Conservation (phyloP, 2,113 vertebrate genomes). For the Rhipidura dahli region DNA sequence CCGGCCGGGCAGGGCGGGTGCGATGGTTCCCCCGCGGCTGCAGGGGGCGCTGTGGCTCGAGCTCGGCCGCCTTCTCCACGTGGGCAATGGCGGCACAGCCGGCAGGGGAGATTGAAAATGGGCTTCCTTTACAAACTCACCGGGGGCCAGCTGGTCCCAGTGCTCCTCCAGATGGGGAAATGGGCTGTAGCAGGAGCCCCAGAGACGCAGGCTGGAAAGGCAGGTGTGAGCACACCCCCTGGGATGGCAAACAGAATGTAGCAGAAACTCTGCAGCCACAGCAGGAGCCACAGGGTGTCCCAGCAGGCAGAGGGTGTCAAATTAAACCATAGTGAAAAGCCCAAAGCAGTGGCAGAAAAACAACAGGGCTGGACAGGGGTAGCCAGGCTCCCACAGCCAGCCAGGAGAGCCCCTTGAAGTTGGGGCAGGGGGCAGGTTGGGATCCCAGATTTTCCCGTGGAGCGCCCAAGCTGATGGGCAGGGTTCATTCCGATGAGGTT, state of each 20-base stretch:
- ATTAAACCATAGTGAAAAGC: neutral
- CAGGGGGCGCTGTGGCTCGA: neutral
- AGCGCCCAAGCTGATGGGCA: neutral
- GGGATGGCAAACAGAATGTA: neutral
- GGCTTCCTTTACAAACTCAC: neutral
- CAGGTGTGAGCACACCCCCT: fast-evolving
- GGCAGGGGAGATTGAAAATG: too few relatives aligned
- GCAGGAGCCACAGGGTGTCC: fast-evolving
- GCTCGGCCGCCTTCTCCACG: fast-evolving
- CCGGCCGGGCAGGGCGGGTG: neutral
- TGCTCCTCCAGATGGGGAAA: fast-evolving
- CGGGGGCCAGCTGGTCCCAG: fast-evolving
- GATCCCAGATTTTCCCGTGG: neutral
- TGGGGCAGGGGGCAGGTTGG: fast-evolving
- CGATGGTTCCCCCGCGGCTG: fast-evolving
- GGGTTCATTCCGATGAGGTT: neutral
- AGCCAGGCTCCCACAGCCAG: neutral
- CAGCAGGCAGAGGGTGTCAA: fast-evolving
- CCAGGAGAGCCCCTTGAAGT: fast-evolving
- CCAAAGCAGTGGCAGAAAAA: neutral
- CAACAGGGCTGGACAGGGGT: fast-evolving
- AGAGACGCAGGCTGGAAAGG: fast-evolving
- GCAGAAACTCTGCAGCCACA: fast-evolving
- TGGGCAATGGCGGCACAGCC: fast-evolving
- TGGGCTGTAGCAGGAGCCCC: neutral